Conservation (phyloP, 1,140 invertebrate species). For the Nilaparvata lugens region DNA sequence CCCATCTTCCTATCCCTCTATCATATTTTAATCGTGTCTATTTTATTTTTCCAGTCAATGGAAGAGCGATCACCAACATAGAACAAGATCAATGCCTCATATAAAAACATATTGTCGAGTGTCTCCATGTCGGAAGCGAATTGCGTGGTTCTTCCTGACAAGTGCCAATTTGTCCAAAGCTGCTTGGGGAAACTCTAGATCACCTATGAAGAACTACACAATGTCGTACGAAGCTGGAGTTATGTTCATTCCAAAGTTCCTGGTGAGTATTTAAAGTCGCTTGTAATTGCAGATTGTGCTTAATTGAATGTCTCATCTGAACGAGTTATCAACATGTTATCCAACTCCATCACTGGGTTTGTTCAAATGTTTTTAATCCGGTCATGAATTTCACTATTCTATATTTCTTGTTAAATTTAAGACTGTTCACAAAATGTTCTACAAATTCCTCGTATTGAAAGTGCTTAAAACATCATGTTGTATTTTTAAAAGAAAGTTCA, state of each 20-base stretch:
- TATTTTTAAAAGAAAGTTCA: too few relatives aligned
- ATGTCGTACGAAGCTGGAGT: slow-evolving; percentile 85
- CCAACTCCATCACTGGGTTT: too few relatives aligned
- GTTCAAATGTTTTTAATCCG: not conserved
- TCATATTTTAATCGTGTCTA: slow-evolving; percentile 13
- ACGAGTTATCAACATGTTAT: too few relatives aligned
- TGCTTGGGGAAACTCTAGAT: slow-evolving; percentile 78
- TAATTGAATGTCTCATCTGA: not conserved
- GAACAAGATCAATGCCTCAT: slow-evolving; percentile 81
- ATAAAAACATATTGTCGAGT: slow-evolving; percentile 83
- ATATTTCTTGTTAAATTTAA: not conserved
- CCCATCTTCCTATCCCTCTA: too few relatives aligned
- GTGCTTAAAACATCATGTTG: too few relatives aligned
- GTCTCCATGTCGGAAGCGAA: slow-evolving; percentile 51
- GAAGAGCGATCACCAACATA: slow-evolving; percentile 54
- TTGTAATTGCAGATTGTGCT: not conserved
- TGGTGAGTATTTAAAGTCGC: slow-evolving; percentile 48
- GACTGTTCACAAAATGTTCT: not conserved
- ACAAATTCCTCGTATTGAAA: too few relatives aligned
- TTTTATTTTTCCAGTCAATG: slow-evolving; percentile 58
- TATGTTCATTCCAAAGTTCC: slow-evolving; percentile 73
- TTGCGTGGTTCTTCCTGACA: slow-evolving; percentile 77
- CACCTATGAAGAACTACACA: slow-evolving; percentile 51
- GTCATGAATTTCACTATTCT: not conserved
- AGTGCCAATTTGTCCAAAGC: slow-evolving; percentile 93